Conservation (phyloP, 2,888 invertebrate genomes). For the Bruchidius siliquastri region DNA sequence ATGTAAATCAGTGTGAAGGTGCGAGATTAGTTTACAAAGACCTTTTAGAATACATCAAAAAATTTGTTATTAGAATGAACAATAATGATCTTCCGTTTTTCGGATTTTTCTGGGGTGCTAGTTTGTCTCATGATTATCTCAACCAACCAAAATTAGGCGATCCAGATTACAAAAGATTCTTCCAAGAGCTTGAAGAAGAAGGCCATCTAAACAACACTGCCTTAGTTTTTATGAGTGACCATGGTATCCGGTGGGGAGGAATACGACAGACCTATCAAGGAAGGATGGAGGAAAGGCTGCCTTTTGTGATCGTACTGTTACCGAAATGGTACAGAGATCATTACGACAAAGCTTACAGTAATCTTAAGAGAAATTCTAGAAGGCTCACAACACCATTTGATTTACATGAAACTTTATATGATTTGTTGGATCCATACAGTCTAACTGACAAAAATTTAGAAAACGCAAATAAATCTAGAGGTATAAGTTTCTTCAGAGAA, state of each 20-base stretch:
- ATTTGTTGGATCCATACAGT: slow-evolving; percentile 55
- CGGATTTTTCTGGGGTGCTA: slow-evolving; percentile 79
- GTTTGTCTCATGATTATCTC: slow-evolving; percentile 79
- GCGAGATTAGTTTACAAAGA: slow-evolving; percentile 64
- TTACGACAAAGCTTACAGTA: slow-evolving; percentile 59
- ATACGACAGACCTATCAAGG: slow-evolving; percentile 82
- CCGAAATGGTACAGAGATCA: slow-evolving; percentile 66
- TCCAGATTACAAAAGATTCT: slow-evolving; percentile 55
- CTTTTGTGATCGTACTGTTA: slow-evolving; percentile 68
- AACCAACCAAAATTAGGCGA: slow-evolving; percentile 77
- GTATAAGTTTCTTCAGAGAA: slow-evolving; percentile 66
- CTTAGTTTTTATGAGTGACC: slow-evolving; percentile 75
- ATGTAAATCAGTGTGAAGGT: slow-evolving; percentile 68
- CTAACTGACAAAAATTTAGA: slow-evolving; percentile 29
- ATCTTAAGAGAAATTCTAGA: slow-evolving; percentile 61
- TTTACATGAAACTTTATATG: slow-evolving; percentile 71
- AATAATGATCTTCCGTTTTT: slow-evolving; percentile 62
- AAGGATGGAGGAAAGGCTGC: slow-evolving; percentile 81
- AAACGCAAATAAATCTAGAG: slow-evolving; percentile 21
- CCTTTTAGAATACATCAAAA: slow-evolving; percentile 65
- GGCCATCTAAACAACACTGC: slow-evolving; percentile 63
- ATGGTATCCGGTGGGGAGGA: slow-evolving; percentile 82
- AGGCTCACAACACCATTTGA: slow-evolving; percentile 83
- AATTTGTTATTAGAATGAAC: slow-evolving; percentile 58
- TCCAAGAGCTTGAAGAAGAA: slow-evolving; percentile 52